Percentiles rank a stretch among this genome's conserved stretches.
These are phyloP conservation scores for Neoaliturus tenellus DNA, from an alignment of 2,888 invertebrate species.

Conservation along the genomic window DNA sequence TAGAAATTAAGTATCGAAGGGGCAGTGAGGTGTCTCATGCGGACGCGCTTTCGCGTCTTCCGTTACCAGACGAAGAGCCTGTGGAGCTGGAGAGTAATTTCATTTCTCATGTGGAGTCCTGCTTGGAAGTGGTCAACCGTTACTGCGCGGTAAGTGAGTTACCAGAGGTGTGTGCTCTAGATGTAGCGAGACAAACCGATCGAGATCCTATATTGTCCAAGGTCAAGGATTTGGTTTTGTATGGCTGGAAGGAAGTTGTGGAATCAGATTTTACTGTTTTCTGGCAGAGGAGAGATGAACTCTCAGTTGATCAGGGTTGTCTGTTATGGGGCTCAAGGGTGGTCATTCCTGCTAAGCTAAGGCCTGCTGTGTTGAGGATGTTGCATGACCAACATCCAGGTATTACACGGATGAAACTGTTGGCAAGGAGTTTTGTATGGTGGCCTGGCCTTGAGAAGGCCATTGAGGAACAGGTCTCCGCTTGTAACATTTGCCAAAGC, in stretches of 20 bases:
- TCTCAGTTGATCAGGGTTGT: slow-evolving; percentile 36
- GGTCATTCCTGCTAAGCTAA: not conserved
- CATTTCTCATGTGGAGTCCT: not conserved
- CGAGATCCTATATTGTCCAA: slow-evolving; percentile 34
- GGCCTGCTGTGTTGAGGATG: not conserved
- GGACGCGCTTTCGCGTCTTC: slow-evolving; percentile 31
- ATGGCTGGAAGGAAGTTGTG: slow-evolving; percentile 15
- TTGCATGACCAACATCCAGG: slow-evolving; percentile 40
- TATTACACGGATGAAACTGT: slow-evolving; percentile 8
- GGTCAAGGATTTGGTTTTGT: not conserved
- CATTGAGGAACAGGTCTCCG: slow-evolving; percentile 37
- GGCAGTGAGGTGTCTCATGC: slow-evolving; percentile 35
- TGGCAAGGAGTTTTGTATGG: slow-evolving; percentile 43
- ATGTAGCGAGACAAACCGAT: not conserved
- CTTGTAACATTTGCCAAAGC: slow-evolving; percentile 57
- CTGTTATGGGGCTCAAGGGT: slow-evolving; percentile 32
- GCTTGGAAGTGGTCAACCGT: no score
- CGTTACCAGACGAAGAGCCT: not conserved
- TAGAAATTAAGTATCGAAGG: slow-evolving; percentile 25
- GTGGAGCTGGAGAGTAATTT: not conserved
- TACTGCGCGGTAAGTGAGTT: no score
- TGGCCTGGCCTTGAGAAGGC: slow-evolving; percentile 22
- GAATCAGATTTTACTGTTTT: not conserved
- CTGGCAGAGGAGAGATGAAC: not conserved
- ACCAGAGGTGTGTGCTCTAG: no score